phyloP scores from a whole-genome alignment of 2,888 invertebrate species.

The Ichneumoninae sp. region DNA sequence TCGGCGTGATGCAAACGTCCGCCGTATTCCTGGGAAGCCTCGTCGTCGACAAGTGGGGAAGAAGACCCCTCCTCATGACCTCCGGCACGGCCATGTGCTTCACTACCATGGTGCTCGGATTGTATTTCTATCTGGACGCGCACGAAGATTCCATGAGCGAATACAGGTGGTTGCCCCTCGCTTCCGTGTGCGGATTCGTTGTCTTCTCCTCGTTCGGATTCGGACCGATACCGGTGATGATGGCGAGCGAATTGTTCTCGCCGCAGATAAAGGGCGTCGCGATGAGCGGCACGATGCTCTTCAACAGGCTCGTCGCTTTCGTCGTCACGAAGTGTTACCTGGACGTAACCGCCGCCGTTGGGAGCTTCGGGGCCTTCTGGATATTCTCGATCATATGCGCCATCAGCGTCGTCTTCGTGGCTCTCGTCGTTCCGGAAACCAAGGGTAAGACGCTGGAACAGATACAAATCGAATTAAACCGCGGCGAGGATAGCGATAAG shows the following conservation, averaged over 20 bases:
- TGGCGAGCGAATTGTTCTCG: conserved; percentile 93
- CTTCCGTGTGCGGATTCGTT: conserved; percentile 91
- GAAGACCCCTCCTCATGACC: conserved; percentile 90
- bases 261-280: conserved; percentile 92
- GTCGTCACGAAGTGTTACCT: conserved; percentile 91
- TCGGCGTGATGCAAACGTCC: conserved; percentile 35
- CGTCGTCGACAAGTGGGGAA: conserved; percentile 92
- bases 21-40: conserved; percentile 86
- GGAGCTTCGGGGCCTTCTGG: conserved; percentile 88
- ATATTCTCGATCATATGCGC: conserved; percentile 89
- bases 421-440: conserved; percentile 87
- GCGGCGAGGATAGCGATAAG: neutral
- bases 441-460: conserved; percentile 84
- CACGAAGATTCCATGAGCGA: conserved; percentile 83
- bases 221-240: conserved; percentile 96
- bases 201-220: conserved; percentile 93
- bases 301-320: conserved; percentile 93
- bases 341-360: conserved; percentile 86
- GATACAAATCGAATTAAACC: conserved; percentile 82
- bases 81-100: conserved; percentile 91
- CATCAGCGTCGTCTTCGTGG: conserved; percentile 89
- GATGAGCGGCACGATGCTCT: conserved; percentile 91
- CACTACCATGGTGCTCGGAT: conserved; percentile 89
- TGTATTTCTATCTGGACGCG: conserved; percentile 86
- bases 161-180: conserved; percentile 91